Conservation (phyloP, 2,113 vertebrate genomes). For the Lates calcarifer region DNA sequence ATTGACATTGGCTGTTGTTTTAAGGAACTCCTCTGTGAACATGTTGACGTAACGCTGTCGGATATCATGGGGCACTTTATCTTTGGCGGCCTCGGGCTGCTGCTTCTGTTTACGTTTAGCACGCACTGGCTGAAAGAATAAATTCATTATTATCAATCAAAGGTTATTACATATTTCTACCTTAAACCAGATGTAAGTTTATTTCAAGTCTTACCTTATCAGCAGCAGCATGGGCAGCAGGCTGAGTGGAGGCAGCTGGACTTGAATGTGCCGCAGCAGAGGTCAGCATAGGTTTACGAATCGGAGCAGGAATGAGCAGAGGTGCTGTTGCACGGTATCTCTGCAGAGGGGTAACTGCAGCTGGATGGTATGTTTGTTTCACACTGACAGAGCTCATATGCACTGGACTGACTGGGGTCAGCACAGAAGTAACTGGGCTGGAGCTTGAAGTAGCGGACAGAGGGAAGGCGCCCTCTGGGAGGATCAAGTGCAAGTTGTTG, state of each 20-base stretch:
- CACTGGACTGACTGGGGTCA: slow-evolving; percentile 62
- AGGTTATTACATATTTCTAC: neutral
- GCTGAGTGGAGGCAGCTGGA: slow-evolving; percentile 18
- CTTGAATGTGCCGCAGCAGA: slow-evolving; percentile 4
- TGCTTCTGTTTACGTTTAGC: slow-evolving; percentile 69
- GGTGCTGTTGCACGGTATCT: slow-evolving; percentile 50
- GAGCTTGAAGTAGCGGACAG: slow-evolving; percentile 60
- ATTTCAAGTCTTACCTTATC: slow-evolving; percentile 61
- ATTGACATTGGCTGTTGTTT: slow-evolving; percentile 79
- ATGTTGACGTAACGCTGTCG: slow-evolving; percentile 84
- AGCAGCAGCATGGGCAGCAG: slow-evolving; percentile 26
- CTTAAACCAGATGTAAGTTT: neutral
- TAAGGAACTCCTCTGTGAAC: slow-evolving; percentile 87
- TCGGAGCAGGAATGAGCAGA: slow-evolving; percentile 56
- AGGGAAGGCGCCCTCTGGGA: slow-evolving; percentile 77
- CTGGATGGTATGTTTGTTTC: slow-evolving; percentile 1
- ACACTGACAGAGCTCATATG: neutral
- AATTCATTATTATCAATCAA: neutral
- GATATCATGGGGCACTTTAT: slow-evolving; percentile 85
- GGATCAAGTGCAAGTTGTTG: slow-evolving; percentile 81
- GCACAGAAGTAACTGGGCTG: slow-evolving; percentile 44
- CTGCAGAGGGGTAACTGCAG: slow-evolving; percentile 4
- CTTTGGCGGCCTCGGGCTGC: slow-evolving; percentile 55
- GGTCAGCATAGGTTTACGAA: slow-evolving; percentile 26
- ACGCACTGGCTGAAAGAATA: slow-evolving; percentile 60